These are phyloP conservation scores for Leucophenga montana DNA, from an alignment of 2,888 invertebrate genomes.

Conservation along the genomic window DNA sequence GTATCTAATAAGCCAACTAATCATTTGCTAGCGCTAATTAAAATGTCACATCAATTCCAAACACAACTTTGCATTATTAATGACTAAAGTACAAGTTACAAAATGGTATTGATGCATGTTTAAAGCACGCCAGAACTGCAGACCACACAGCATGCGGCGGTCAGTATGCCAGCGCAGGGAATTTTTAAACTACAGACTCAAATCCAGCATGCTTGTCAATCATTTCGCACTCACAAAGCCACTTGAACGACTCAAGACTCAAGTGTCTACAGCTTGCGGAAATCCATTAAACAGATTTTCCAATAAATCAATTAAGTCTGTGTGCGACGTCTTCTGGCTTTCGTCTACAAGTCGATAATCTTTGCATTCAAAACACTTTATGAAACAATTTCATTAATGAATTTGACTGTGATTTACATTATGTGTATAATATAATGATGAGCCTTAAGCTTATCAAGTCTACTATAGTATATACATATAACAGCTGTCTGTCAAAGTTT, in stretches of 20 bases:
- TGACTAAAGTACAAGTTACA: too few species aligned
- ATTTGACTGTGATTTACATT: slow-evolving; percentile 11
- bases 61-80: too few species aligned
- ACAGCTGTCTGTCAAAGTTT: too few species aligned
- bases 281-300: slow-evolving; percentile 52
- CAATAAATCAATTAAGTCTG: slow-evolving; percentile 54
- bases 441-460: slow-evolving; percentile 25
- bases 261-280: not conserved
- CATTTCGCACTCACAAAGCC: slow-evolving; percentile 34
- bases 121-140: not conserved
- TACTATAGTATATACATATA: too few species aligned
- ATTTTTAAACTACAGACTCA: slow-evolving; percentile 20
- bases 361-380: not conserved
- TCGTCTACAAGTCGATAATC: not conserved
- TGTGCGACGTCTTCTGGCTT: slow-evolving; percentile 9
- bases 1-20: too few species aligned
- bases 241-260: not conserved
- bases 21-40: too few species aligned
- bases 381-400: slow-evolving; percentile 20
- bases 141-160: not conserved
- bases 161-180: not conserved
- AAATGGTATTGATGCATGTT: too few species aligned
- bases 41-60: too few species aligned
- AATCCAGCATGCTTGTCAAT: slow-evolving; percentile 47
- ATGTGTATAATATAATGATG: slow-evolving; percentile 31